phyloP scores from a whole-genome alignment of 2,113 vertebrate genomes.

The Dromas ardeola region DNA sequence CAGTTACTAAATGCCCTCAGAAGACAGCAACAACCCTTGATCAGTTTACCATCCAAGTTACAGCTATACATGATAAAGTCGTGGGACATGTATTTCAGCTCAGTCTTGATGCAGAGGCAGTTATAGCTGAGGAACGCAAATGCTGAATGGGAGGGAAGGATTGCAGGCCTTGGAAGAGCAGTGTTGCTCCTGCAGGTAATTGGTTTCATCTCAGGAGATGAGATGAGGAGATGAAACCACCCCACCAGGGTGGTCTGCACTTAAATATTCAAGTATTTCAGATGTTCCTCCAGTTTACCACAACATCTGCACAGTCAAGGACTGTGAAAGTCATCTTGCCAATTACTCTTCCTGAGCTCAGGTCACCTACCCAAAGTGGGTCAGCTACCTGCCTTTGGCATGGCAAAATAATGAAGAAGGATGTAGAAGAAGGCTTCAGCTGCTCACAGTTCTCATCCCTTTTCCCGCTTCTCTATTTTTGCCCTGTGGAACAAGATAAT shows the following conservation, averaged over 20 bases:
- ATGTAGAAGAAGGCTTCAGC: not conserved
- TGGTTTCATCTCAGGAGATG: not conserved
- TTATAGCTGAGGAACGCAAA: accelerated
- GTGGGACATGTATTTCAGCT: not conserved
- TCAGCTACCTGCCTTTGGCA: not conserved
- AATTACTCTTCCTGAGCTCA: not conserved
- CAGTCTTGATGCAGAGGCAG: not conserved
- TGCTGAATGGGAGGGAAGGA: accelerated
- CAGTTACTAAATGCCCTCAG: not conserved
- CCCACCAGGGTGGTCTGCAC: not conserved
- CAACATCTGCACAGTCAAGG: not conserved
- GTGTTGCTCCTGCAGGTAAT: not conserved
- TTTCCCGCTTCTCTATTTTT: not conserved
- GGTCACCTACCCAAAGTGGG: not conserved
- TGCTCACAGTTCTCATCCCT: not conserved
- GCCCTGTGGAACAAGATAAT: not conserved
- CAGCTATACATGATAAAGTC: not conserved
- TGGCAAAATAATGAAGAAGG: not conserved
- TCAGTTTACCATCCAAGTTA: not conserved
- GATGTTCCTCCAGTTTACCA: not conserved
- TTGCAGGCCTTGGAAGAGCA: not conserved
- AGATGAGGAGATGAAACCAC: not conserved
- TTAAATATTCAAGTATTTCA: not conserved
- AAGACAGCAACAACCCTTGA: not conserved
- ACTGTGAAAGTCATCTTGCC: not conserved